phyloP scores from a whole-genome alignment of 1,140 invertebrate genomes.

The Neodiprion lecontei region DNA sequence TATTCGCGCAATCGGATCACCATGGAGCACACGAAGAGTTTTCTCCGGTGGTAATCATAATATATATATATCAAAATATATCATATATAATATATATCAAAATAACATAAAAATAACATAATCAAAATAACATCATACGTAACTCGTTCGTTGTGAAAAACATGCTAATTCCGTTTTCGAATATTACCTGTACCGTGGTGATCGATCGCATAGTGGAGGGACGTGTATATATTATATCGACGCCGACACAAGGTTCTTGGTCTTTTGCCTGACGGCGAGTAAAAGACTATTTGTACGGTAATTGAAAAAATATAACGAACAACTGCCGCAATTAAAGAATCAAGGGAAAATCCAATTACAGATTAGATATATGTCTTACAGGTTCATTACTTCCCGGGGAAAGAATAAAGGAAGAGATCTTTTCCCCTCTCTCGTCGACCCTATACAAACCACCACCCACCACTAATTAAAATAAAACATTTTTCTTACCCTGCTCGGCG shows the following conservation, averaged over 20 bases:
- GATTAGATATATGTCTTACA: slow-evolving; percentile 1
- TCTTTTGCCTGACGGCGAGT: background rate
- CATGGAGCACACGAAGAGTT: background rate
- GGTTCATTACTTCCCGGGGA: background rate
- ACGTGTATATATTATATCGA: too few relatives aligned
- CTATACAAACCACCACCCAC: background rate
- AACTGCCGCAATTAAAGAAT: slow-evolving; percentile 1
- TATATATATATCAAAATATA: too few relatives aligned
- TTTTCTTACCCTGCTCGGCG: slow-evolving; percentile 6
- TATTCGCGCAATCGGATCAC: background rate
- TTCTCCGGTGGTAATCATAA: background rate
- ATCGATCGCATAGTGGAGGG: too few relatives aligned
- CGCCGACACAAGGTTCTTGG: too few relatives aligned
- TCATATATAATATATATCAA: too few relatives aligned
- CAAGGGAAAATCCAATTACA: slow-evolving; percentile 1
- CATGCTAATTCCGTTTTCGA: too few relatives aligned
- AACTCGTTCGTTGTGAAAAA: too few relatives aligned
- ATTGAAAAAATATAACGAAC: slow-evolving; percentile 2
- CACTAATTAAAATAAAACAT: slow-evolving; percentile 8
- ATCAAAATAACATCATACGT: too few relatives aligned
- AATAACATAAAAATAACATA: too few relatives aligned
- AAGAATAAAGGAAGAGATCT: background rate
- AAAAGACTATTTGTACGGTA: background rate
- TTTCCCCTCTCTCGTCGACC: background rate
- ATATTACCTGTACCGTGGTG: too few relatives aligned